Percentiles rank a stretch among this genome's conserved stretches.
phyloP scores from a whole-genome alignment of 1,140 invertebrate species.

The Octopus bimaculoides region DNA sequence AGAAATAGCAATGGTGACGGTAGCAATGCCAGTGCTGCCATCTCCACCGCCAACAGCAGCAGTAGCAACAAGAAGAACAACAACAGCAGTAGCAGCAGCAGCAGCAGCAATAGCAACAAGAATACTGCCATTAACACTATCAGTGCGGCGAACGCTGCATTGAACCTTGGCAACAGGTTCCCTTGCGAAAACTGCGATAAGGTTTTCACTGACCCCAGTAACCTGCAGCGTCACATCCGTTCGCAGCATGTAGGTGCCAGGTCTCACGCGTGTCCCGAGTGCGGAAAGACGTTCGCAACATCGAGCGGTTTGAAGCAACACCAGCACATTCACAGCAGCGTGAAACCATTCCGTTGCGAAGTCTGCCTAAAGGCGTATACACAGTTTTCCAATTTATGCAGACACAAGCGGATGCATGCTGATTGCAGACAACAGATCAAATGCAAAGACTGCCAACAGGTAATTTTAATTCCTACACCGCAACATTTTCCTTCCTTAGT shows the following conservation, averaged over 20 bases:
- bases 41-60: neutral
- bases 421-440: slow-evolving; percentile 65
- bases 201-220: slow-evolving; percentile 92
- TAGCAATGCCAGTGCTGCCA: no score
- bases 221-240: slow-evolving; percentile 93
- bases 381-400: slow-evolving; percentile 98
- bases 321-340: slow-evolving; percentile 97
- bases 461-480: slow-evolving; percentile 47
- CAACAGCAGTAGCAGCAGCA: neutral
- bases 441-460: slow-evolving; percentile 86
- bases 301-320: slow-evolving; percentile 98
- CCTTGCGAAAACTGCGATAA: slow-evolving; percentile 93
- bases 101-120: neutral
- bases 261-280: slow-evolving; percentile 93
- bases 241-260: slow-evolving; percentile 88
- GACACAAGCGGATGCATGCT: slow-evolving; percentile 98
- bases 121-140: neutral
- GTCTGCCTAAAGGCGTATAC: slow-evolving; percentile 86
- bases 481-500: no score
- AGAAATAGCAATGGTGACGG: neutral
- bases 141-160: slow-evolving; percentile 25
- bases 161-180: slow-evolving; percentile 64
- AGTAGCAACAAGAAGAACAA: neutral
- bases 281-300: slow-evolving; percentile 97
- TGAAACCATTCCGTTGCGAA: slow-evolving; percentile 89